Evolutionary conservation across 2,113 vertebrate species (phyloP).

Genomic region (Sinocyclocheilus anophthalmus): DNA sequence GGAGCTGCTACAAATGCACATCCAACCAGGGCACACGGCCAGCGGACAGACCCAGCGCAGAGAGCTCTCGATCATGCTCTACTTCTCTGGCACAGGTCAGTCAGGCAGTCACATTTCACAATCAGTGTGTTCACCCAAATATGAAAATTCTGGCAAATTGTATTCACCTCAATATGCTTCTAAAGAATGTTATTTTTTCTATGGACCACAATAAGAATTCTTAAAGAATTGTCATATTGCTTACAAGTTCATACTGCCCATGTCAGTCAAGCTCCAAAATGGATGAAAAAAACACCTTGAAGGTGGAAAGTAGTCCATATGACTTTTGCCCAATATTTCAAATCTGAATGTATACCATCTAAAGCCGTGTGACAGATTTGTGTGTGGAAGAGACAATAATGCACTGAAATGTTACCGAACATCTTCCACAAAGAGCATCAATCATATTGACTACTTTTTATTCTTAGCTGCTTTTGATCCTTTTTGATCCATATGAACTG

Average conservation of each 20-base stretch:
- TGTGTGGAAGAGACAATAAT: not conserved
- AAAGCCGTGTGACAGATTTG: not conserved
- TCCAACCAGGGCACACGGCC: conserved; percentile 81
- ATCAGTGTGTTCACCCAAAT: not conserved
- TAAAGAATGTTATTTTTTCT: not conserved
- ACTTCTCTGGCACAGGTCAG: conserved; percentile 85
- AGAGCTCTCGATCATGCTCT: conserved; percentile 70
- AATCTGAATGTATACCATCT: not conserved
- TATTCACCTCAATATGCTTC: not conserved
- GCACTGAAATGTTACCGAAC: not conserved
- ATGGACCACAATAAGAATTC: not conserved
- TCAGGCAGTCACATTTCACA: not conserved
- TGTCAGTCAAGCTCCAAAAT: not conserved
- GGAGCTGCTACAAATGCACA: conserved; percentile 94
- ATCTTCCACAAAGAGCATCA: not conserved
- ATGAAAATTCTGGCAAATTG: not conserved
- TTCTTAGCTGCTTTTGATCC: not conserved
- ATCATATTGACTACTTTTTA: not conserved
- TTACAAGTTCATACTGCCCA: not conserved
- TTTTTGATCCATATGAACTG: not conserved
- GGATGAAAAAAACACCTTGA: not conserved
- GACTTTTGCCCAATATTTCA: not conserved
- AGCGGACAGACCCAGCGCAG: conserved; percentile 66
- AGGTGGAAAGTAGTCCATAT: not conserved
- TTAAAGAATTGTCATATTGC: not conserved